Conservation (phyloP, 2,113 vertebrate species). For the Nibea albiflora region DNA sequence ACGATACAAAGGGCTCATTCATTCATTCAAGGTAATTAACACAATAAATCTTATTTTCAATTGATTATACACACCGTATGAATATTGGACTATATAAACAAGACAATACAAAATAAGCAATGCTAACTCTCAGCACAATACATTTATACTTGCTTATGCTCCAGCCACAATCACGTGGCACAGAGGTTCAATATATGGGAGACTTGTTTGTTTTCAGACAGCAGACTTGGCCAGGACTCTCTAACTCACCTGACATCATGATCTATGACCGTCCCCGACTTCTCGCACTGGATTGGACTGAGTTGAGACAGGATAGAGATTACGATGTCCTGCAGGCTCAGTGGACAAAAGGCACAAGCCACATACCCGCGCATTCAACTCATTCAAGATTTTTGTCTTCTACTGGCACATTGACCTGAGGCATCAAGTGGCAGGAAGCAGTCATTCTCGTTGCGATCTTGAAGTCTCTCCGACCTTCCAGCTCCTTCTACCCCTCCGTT, state of each 20-base stretch:
- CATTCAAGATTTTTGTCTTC: background rate
- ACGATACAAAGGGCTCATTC: too few species aligned
- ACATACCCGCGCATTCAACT: background rate
- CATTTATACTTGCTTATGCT: background rate
- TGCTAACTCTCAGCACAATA: background rate
- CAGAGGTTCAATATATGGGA: constrained; percentile 1
- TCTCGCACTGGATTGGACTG: constrained; percentile 5
- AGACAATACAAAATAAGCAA: background rate
- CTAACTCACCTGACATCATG: constrained; percentile 45
- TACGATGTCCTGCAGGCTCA: background rate
- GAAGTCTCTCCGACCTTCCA: constrained; percentile 58
- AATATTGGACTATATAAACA: background rate
- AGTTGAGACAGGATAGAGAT: constrained; percentile 20
- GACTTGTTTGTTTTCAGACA: constrained; percentile 41
- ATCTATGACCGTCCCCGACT: constrained; percentile 36
- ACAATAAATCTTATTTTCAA: too few species aligned
- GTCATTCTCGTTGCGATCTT: constrained; percentile 48
- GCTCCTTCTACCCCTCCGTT: constrained; percentile 7
- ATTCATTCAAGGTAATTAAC: too few species aligned
- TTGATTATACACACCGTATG: too few species aligned
- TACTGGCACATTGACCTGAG: constrained; percentile 19
- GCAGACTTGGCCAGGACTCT: constrained; percentile 10
- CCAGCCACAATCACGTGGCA: background rate
- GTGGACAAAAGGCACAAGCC: constrained; percentile 9
- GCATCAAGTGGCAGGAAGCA: constrained; percentile 1